A percentile compares a stretch with the other conserved stretches of the same genome.
Conservation (phyloP, 2,797 vertebrate species). For the Babyrousa celebensis region DNA sequence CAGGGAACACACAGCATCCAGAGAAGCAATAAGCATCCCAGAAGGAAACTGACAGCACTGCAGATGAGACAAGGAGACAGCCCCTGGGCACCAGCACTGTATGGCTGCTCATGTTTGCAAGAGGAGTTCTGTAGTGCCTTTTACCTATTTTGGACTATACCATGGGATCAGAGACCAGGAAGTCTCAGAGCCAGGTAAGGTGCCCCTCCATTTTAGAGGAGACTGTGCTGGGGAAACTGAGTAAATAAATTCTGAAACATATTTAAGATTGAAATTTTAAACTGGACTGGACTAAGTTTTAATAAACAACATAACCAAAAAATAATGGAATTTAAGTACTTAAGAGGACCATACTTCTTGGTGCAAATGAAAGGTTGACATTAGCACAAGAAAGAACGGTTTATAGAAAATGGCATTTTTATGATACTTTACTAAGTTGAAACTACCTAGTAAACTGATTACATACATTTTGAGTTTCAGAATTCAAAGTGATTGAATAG, state of each 20-base stretch:
- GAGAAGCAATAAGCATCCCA: not conserved
- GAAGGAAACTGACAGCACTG: not conserved
- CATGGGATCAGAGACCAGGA: too few species aligned
- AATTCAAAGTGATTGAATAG: not conserved
- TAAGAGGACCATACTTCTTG: not conserved
- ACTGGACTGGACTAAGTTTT: not conserved
- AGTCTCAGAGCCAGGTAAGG: not conserved
- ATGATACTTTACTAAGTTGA: not conserved
- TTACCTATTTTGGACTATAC: too few species aligned
- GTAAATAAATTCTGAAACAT: not conserved
- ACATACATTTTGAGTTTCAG: not conserved
- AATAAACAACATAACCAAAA: not conserved
- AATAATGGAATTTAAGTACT: not conserved
- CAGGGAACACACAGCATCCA: not conserved
- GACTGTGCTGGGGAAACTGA: not conserved
- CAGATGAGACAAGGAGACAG: not conserved
- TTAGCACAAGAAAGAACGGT: not conserved
- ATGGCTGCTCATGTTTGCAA: rapidly evolving
- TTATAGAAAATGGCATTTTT: not conserved
- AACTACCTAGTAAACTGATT: not conserved
- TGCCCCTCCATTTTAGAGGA: not conserved
- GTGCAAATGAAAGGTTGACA: not conserved
- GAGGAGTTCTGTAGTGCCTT: not conserved
- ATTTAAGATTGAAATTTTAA: slow-evolving; percentile 11
- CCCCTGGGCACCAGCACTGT: rapidly evolving